Evolutionary conservation across 2,888 invertebrate species (phyloP).

Genomic region (Mimachlamys varia): DNA sequence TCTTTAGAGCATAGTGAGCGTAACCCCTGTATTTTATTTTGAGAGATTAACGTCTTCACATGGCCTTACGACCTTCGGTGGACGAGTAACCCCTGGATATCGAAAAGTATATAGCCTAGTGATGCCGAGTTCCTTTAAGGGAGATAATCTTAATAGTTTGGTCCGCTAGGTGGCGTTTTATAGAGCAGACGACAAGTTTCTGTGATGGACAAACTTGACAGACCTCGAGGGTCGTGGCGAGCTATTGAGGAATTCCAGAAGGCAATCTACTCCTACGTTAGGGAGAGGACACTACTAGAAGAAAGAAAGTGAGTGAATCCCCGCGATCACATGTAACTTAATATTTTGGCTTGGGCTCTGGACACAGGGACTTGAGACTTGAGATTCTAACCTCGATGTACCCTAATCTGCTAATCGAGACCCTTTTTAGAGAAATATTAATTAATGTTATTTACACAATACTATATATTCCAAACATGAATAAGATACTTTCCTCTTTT

Average conservation of each 20-base stretch:
- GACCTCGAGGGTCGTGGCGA: not conserved
- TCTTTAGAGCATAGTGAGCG: no score
- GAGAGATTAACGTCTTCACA: no score
- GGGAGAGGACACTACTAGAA: not conserved
- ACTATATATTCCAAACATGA: no score
- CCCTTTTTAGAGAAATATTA: not conserved
- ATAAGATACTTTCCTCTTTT: no score
- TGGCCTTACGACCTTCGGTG: no score
- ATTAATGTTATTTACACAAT: no score
- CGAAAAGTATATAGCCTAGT: no score
- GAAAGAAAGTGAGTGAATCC: not conserved
- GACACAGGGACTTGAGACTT: not conserved
- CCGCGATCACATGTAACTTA: no score
- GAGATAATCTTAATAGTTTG: not conserved
- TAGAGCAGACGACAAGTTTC: not conserved
- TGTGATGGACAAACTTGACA: not conserved
- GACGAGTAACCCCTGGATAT: no score
- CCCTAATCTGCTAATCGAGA: not conserved
- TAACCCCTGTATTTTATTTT: no score
- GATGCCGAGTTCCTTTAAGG: no score
- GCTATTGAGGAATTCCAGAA: not conserved
- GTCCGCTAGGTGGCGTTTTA: not conserved
- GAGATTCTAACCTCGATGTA: not conserved
- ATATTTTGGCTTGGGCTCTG: no score
- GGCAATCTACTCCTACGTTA: not conserved